phyloP scores from a whole-genome alignment of 2,113 vertebrate genomes.

The Axis porcinus region DNA sequence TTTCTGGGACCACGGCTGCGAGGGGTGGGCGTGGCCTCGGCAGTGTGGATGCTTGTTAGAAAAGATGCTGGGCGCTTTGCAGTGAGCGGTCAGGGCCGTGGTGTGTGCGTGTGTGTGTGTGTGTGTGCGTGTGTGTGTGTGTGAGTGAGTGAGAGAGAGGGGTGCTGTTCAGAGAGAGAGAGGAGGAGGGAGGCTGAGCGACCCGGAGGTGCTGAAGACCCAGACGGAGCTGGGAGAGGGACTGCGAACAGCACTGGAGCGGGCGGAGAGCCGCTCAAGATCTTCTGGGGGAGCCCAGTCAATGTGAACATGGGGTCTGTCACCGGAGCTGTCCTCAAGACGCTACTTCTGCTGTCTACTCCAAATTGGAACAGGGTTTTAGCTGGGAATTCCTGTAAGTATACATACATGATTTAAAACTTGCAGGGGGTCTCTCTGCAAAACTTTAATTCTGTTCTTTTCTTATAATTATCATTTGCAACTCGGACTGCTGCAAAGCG shows the following conservation, averaged over 20 bases:
- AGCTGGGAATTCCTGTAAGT: constrained; percentile 82
- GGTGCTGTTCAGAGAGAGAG: not conserved
- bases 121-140: not conserved
- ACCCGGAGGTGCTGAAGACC: not conserved
- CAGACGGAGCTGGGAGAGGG: constrained; percentile 39
- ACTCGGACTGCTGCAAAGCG: constrained; percentile 1
- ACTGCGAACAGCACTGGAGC: constrained; percentile 54
- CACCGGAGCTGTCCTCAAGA: constrained; percentile 74
- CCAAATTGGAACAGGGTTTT: constrained; percentile 48
- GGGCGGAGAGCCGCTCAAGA: not conserved
- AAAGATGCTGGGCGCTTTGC: constrained; percentile 55
- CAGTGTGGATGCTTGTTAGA: not conserved
- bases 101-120: not conserved
- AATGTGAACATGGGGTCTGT: constrained; percentile 81
- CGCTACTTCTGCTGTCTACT: constrained; percentile 75
- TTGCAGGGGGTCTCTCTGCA: constrained; percentile 54
- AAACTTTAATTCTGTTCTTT: constrained; percentile 75
- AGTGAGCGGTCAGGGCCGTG: constrained; percentile 62
- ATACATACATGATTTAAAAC: constrained; percentile 73
- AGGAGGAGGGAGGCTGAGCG: not conserved
- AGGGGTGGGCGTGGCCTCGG: constrained; percentile 61
- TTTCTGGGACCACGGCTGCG: constrained; percentile 51
- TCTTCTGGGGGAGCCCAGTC: constrained; percentile 68
- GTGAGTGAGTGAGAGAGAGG: not conserved
- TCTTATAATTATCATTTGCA: constrained; percentile 29